Base-by-base conservation (phyloP, 2,888 invertebrate genomes). In the Rhingia campestris region DNA sequence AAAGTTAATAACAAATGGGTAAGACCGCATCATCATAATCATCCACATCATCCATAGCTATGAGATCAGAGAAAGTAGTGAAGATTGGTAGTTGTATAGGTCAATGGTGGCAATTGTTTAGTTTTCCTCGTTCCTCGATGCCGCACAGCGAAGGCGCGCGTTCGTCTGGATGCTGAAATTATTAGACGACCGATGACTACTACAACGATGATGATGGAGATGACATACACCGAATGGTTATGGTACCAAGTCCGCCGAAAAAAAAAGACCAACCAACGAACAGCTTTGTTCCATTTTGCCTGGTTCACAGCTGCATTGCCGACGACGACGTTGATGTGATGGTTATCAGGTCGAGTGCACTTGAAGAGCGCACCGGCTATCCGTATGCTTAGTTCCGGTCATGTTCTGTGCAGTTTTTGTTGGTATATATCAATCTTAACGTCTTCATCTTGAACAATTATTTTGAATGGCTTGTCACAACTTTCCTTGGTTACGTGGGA, bases 61-160 rank as follows among this genome's bases (percentile, higher is more conserved):
- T 41, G 54, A 84, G 84, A 84, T 80, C 84, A 84, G 84, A 84
- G 84, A 84, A 84, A 84, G 84, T 84, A 84, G 74, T 79, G 79
- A 84, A 74, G 79, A 84, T 84, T 79, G 69, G 73, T 67, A 75
- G 79, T 80, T 70, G 84, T 70, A 74, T 80, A 75, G 84, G 84
- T 84, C 84, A 84, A 80, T 75, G 54, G 84, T 75, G 79, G 84
- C 70, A 79, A 84, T 79, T 82, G 77, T 77, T 77, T 67, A 58
- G 82, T 69, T 82, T 61, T 79, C 69, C 59, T 70, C 59, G 49
- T 47, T 69, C 49, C 67, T 72, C 53, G 30, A 22, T 4, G 49
- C 66, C 66, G 66, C 54, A 10, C 49, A 49, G 30, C 49, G 5
- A 14, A 32, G 9, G 32, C 56, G 51, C 14, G 39, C 43, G 45